Evolutionary conservation across 2,113 vertebrate species (phyloP), one percentile per base, ranked within the genome.

Genomic region (Syngnathus floridae): DNA sequence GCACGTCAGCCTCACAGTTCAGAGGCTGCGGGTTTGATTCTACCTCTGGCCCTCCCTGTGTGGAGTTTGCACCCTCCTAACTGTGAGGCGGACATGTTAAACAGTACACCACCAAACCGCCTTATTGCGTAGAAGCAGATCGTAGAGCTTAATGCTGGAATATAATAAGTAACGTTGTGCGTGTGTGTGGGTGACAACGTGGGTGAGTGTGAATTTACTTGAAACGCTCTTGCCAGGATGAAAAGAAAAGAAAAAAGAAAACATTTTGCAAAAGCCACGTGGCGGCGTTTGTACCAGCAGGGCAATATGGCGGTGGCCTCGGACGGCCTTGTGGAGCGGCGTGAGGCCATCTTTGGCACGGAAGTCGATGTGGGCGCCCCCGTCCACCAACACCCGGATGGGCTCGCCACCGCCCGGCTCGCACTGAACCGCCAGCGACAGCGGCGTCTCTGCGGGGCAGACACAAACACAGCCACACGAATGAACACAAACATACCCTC

Each of bases 351-450:
- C 95, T 73, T 93, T 93, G 57, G 94, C 91, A 56, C 95, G 91
- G 83, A 95, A 97, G 84, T 97, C 95, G 5, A 97, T 94, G 67
- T 97, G 95, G 40, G 94, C 93, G 9, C 95, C 95, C 2, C 93
- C 93, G 40, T 94, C 89, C 78, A 91, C 93, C 69, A 97, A 86
- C 26, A 94, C 89, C 56, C 94, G 91, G 82, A 96, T 95, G 80
- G 92, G 76, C 69, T 95, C 95, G 7, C 93, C 92, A 1, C 91
- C 92, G 17, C 89, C 86, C 14, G 90, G 91, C 77, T 95, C 94
- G 0, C 92, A 92, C 86, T 97, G 95, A 60, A 94, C 92, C 0
- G 93, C 92, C 89, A 97, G 84, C 1, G 94, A 92, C 84, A 97
- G 87, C 17, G 95, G 92, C 0, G 94, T 95, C 87, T 97, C 95